Percentiles rank a stretch among this genome's conserved stretches.
phyloP scores from a whole-genome alignment of 2,797 vertebrate species.

The Heterohyrax brucei region DNA sequence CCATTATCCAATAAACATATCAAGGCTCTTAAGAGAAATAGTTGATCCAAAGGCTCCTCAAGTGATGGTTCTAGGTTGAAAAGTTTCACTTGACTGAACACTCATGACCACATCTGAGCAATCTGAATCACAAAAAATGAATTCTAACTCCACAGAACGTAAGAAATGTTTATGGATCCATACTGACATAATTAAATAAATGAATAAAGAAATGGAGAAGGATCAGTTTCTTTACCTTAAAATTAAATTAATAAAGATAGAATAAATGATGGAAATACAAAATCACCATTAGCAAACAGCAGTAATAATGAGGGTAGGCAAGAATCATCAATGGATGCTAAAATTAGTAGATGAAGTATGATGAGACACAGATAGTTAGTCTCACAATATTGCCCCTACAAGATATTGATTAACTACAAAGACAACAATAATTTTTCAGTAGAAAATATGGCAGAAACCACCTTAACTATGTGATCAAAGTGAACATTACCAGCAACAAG shows the following conservation, averaged over 20 bases:
- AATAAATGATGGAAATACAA: conserved; percentile 60
- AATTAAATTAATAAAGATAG: conserved; percentile 54
- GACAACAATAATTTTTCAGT: conserved; percentile 40
- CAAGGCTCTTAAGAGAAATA: neutral
- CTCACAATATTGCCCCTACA: neutral
- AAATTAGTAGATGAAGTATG: conserved; percentile 2
- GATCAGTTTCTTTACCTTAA: neutral
- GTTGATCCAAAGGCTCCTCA: neutral
- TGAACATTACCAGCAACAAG: neutral
- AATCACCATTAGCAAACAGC: conserved; percentile 47
- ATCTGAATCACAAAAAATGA: conserved; percentile 6
- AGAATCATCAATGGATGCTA: conserved; percentile 28
- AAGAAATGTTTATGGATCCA: neutral
- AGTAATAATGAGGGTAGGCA: neutral
- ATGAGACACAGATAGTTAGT: conserved; percentile 22
- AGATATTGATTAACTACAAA: conserved; percentile 41
- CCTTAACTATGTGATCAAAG: neutral
- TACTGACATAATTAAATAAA: conserved; percentile 21
- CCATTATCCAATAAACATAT: conserved; percentile 16
- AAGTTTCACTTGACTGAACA: neutral
- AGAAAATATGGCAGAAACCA: neutral
- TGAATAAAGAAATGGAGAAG: conserved; percentile 6
- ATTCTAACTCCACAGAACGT: conserved; percentile 33
- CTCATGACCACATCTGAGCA: conserved; percentile 29
- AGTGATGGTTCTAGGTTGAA: neutral